Evolutionary conservation across 2,888 invertebrate genomes (phyloP).

Genomic region (Diaprepes abbreviatus): DNA sequence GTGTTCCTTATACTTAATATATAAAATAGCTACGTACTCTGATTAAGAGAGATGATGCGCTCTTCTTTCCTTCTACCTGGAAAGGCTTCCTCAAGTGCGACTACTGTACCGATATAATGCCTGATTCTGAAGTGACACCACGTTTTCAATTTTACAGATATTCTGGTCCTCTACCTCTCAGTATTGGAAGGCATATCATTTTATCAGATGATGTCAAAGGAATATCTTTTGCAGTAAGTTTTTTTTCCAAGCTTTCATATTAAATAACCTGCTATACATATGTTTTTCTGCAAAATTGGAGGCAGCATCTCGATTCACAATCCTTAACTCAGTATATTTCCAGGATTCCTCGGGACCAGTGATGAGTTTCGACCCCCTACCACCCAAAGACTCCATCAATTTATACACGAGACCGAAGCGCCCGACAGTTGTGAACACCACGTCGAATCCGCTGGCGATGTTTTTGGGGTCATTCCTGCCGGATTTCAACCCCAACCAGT

Average conservation of each 20-base stretch:
- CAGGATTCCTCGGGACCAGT: constrained; percentile 71
- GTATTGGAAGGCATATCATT: constrained; percentile 78
- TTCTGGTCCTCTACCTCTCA: constrained; percentile 72
- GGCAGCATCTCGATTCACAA: no score
- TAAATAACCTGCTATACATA: no score
- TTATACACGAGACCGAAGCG: constrained; percentile 74
- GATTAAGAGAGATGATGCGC: no score
- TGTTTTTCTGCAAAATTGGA: no score
- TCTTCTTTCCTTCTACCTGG: no score
- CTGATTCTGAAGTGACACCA: no score
- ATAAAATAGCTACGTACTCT: no score
- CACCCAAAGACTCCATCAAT: constrained; percentile 81
- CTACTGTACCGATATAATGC: no score
- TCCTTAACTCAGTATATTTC: no score
- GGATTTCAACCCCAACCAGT: constrained; percentile 70
- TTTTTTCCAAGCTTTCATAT: no score
- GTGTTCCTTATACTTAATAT: no score
- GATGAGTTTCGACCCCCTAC: constrained; percentile 83
- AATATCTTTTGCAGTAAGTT: constrained; percentile 71
- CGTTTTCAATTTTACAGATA: constrained; percentile 25
- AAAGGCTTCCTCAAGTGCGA: no score
- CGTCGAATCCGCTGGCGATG: constrained; percentile 68
- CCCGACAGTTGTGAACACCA: constrained; percentile 57
- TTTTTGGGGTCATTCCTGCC: constrained; percentile 83
- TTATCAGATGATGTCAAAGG: constrained; percentile 78